Base-by-base conservation (phyloP, 2,888 invertebrate species). In the Erynnis tages region DNA sequence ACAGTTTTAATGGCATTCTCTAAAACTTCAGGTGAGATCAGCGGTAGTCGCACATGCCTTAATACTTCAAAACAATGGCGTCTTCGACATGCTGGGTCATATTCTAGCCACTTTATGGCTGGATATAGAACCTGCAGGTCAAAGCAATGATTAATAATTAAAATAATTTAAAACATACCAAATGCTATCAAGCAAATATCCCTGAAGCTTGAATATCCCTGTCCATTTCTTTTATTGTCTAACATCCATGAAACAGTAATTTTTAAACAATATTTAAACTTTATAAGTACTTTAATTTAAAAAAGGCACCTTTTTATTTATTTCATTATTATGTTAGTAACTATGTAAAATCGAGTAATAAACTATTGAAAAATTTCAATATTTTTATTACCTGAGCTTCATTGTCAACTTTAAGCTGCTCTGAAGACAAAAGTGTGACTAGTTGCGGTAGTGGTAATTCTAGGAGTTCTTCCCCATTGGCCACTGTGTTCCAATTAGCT, bases 11-110 rank as follows among this genome's bases (percentile, higher is more conserved):
- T 92, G 11, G 94, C 93, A 69, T 93, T 91, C 70, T 97, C 95
- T 61, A 97, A 90, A 53, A 94, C 91, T 73, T 93, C 93, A 57
- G 94, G 92, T 14, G 96, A 94, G 61, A 98, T 94, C 34, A 98
- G 90, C 1, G 97, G 94, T 65, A 98, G 90, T 61, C 97, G 91
- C 37, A 98, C 93, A 66, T 94, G 93, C 55, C 93, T 92, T 56
- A 98, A 84, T 54, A 97, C 93, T 82, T 97, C 96, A 73, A 97
- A 97, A 56, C 97, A 95, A 75, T 93, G 94, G 56, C 94, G 93
- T 59, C 96, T 91, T 48, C 98, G 91, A 45, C 93, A 91, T 11
- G 92, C 85, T 10, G 95, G 93, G 71, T 97, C 95, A 69, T 96
- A 94, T 60, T 93, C 93, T 41, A 98, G 92, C 98, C 98, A 98